Percentiles rank a stretch among this genome's conserved stretches.
These are phyloP conservation scores for Tichodroma muraria DNA, from an alignment of 2,113 vertebrate genomes.

Conservation along the genomic window DNA sequence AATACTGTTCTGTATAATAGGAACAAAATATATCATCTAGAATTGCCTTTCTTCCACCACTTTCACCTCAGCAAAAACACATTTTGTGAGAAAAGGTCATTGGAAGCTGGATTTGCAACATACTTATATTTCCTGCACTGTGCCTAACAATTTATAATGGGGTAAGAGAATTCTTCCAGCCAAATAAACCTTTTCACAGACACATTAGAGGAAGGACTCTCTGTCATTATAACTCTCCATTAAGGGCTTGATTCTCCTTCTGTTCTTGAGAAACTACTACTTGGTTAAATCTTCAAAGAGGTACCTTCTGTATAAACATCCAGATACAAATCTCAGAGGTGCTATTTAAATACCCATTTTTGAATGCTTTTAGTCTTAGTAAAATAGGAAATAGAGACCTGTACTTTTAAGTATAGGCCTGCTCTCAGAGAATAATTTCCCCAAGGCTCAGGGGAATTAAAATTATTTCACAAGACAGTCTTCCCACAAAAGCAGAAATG, in stretches of 20 bases:
- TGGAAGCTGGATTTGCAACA: not conserved
- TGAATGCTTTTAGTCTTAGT: not conserved
- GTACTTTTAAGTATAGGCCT: not conserved
- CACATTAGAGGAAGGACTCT: not conserved
- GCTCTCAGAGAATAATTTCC: not conserved
- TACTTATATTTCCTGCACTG: not conserved
- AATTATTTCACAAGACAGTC: not conserved
- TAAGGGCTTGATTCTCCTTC: not conserved
- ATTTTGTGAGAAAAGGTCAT: conserved; percentile 20
- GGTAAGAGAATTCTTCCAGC: not conserved
- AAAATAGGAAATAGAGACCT: not conserved
- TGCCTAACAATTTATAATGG: not conserved
- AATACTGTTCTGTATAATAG: conserved; percentile 10
- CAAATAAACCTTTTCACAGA: not conserved
- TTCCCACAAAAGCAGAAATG: not conserved
- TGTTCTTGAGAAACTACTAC: not conserved
- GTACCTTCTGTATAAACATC: not conserved
- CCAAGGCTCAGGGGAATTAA: not conserved
- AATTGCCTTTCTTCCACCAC: not conserved
- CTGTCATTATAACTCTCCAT: not conserved
- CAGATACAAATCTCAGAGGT: not conserved
- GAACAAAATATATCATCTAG: not conserved
- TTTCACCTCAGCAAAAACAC: conserved; percentile 14
- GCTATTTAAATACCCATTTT: not conserved
- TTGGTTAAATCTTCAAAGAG: not conserved